Conservation (phyloP, 1,140 invertebrate species). For the Aleiodes sp. region DNA sequence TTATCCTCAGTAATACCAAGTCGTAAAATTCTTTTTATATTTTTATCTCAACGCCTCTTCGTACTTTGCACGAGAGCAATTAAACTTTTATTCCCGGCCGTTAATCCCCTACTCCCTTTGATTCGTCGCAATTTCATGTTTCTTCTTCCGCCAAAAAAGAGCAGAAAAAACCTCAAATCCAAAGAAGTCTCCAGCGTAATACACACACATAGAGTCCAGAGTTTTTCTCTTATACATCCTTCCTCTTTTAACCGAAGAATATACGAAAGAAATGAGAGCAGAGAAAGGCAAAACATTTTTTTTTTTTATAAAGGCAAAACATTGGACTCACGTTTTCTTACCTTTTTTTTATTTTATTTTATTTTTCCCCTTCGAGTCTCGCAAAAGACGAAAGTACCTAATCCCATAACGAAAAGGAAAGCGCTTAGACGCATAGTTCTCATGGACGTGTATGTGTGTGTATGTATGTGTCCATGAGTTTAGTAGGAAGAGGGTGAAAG, state of each 20-base stretch:
- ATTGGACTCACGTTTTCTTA: background rate
- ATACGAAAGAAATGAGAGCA: background rate
- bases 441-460: no score
- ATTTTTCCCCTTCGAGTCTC: background rate
- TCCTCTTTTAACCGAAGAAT: background rate
- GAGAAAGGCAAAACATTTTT: no score
- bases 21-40: slow-evolving; percentile 18
- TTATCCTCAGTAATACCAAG: background rate
- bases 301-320: no score
- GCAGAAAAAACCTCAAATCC: slow-evolving; percentile 4
- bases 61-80: slow-evolving; percentile 24
- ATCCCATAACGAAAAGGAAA: slow-evolving; percentile 37
- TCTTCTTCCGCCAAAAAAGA: background rate
- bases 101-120: slow-evolving; percentile 13
- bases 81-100: slow-evolving; percentile 31
- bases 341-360: background rate
- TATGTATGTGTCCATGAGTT: background rate
- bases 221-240: background rate
- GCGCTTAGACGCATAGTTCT: slow-evolving; percentile 22
- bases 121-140: slow-evolving; percentile 14
- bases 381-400: slow-evolving; percentile 31
- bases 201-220: background rate
- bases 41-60: background rate
- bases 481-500: background rate
- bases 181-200: background rate